phyloP scores from a whole-genome alignment of 2,797 vertebrate genomes.

The Echiichthys vipera region DNA sequence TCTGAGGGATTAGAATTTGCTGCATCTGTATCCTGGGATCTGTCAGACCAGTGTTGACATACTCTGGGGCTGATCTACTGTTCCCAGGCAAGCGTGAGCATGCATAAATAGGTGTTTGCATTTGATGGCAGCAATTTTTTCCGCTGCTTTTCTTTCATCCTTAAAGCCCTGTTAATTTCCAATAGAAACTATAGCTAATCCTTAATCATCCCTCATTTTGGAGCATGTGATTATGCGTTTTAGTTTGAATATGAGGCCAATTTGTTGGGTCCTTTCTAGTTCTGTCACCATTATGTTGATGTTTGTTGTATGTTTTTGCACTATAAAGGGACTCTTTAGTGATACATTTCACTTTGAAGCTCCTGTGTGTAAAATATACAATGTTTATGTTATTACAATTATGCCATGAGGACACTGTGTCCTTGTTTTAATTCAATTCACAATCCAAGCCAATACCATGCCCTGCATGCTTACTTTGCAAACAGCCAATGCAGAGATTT shows the following conservation, averaged over 20 bases:
- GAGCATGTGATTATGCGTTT: constrained; percentile 20
- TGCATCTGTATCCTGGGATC: constrained; percentile 75
- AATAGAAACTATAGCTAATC: constrained; percentile 54
- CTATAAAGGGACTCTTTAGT: not conserved
- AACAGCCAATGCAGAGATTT: constrained; percentile 44
- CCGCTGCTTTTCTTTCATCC: constrained; percentile 46
- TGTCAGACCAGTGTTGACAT: constrained; percentile 74
- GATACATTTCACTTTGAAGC: constrained; percentile 1
- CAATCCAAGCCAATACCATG: constrained; percentile 19
- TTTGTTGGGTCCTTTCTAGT: constrained; percentile 29
- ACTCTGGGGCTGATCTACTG: constrained; percentile 64
- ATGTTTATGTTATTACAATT: constrained; percentile 8
- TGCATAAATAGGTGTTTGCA: constrained; percentile 80
- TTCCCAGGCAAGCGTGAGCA: constrained; percentile 77
- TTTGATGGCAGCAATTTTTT: constrained; percentile 48
- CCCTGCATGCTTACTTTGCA: constrained; percentile 42
- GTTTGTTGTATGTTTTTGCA: constrained; percentile 5
- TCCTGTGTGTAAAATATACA: constrained; percentile 4
- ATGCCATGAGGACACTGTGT: constrained; percentile 35
- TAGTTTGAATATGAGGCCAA: constrained; percentile 10
- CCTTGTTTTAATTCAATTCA: constrained; percentile 53
- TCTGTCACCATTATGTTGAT: not conserved
- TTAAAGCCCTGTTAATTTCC: constrained; percentile 49
- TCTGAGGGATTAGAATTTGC: constrained; percentile 69
- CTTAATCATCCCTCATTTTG: constrained; percentile 39